A percentile compares a stretch with the other conserved stretches of the same genome.
These are phyloP conservation scores for Verasper variegatus DNA, from an alignment of 2,113 vertebrate genomes.

Conservation along the genomic window DNA sequence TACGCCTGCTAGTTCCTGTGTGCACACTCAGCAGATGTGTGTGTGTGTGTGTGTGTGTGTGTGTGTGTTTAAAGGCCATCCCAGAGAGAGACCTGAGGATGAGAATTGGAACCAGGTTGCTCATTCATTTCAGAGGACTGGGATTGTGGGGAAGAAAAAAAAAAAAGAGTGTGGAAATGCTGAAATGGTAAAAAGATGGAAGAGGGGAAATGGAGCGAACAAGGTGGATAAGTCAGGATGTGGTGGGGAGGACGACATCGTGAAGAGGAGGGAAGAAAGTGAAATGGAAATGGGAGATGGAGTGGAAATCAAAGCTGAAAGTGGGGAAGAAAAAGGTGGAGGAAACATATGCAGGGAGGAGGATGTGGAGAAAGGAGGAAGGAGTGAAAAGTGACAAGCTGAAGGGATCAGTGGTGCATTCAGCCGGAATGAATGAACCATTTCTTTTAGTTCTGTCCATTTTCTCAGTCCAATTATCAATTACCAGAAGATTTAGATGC, in stretches of 20 bases:
- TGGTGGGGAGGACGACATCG: conserved; percentile 7
- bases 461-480: not conserved
- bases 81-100: conserved; percentile 11
- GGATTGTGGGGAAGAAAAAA: not conserved
- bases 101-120: conserved; percentile 34
- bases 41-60: not conserved
- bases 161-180: not conserved
- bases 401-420: not conserved
- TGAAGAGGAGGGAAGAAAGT: conserved; percentile 16
- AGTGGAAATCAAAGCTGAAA: conserved; percentile 40
- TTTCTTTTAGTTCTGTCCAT: not conserved
- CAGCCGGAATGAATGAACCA: too few species aligned
- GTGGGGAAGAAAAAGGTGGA: not conserved
- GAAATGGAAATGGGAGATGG: conserved; percentile 24
- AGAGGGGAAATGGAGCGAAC: conserved; percentile 32
- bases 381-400: conserved; percentile 20
- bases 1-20: not conserved
- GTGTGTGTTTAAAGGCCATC: conserved; percentile 9
- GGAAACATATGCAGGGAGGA: not conserved
- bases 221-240: conserved; percentile 14
- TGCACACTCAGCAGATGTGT: not conserved
- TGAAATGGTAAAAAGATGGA: conserved; percentile 38
- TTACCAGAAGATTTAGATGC: not conserved
- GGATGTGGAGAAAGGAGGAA: not conserved
- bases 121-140: conserved; percentile 39